These are phyloP conservation scores for Menidia menidia DNA, from an alignment of 2,797 vertebrate species.

Conservation along the genomic window DNA sequence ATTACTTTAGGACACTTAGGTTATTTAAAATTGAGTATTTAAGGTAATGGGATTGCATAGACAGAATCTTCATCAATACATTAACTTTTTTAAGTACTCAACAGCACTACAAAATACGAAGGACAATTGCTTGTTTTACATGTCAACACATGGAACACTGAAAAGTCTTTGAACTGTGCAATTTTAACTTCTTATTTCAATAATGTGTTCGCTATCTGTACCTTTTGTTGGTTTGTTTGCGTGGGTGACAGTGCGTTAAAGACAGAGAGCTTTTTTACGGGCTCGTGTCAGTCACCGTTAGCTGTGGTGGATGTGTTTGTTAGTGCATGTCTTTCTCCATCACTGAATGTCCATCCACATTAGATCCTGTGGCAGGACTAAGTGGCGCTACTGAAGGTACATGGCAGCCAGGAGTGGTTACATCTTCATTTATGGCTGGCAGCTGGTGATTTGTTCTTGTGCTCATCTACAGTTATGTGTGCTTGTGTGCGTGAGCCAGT, in stretches of 20 bases:
- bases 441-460: constrained; percentile 72
- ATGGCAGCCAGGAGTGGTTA: constrained; percentile 68
- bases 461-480: constrained; percentile 44
- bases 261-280: constrained; percentile 13
- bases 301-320: constrained; percentile 69
- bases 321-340: constrained; percentile 70
- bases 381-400: constrained; percentile 72
- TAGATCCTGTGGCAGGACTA: constrained; percentile 73
- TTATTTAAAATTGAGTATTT: not conserved
- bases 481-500: not conserved
- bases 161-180: not conserved
- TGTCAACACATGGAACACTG: not conserved
- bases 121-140: too few species aligned
- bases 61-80: not conserved
- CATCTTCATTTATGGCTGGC: constrained; percentile 76
- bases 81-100: too few species aligned
- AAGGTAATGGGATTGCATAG: not conserved
- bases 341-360: constrained; percentile 77
- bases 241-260: constrained; percentile 26
- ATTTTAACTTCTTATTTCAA: not conserved
- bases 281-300: constrained; percentile 68
- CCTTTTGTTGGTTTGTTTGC: not conserved
- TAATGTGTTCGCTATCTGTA: constrained; percentile 1
- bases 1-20: too few species aligned
- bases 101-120: too few species aligned